Evolutionary conservation across 2,888 invertebrate genomes (phyloP).

Genomic region (Chymomyza amoena): DNA sequence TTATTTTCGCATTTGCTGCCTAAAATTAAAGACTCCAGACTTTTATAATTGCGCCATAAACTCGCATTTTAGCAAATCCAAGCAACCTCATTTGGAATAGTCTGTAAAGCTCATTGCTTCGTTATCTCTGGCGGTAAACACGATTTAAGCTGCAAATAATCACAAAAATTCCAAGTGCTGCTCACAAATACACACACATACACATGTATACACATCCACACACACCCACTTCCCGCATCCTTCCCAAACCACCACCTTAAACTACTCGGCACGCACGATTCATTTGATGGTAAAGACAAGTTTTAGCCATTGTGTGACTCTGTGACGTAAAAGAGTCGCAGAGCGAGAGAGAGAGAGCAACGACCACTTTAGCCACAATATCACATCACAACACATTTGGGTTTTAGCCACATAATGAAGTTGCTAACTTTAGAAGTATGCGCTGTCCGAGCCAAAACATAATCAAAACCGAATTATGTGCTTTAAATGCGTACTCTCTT

Average conservation of each 20-base stretch:
- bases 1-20: not conserved
- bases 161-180: slow-evolving; percentile 36
- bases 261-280: slow-evolving; percentile 32
- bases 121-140: slow-evolving; percentile 41
- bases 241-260: slow-evolving; percentile 2
- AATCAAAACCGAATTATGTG: slow-evolving; percentile 73
- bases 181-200: slow-evolving; percentile 43
- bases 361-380: slow-evolving; percentile 61
- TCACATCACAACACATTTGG: slow-evolving; percentile 71
- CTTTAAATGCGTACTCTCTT: slow-evolving; percentile 62
- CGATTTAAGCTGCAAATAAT: slow-evolving; percentile 63
- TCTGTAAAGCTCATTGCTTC: not conserved
- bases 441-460: slow-evolving; percentile 61
- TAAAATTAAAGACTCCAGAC: slow-evolving; percentile 1
- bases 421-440: slow-evolving; percentile 64
- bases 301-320: slow-evolving; percentile 7
- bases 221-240: slow-evolving; percentile 32
- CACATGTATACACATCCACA: slow-evolving; percentile 13
- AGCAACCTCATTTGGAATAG: not conserved
- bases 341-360: slow-evolving; percentile 6
- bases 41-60: slow-evolving; percentile 7
- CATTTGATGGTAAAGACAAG: slow-evolving; percentile 46
- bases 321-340: not conserved
- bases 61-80: not conserved
- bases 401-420: slow-evolving; percentile 71